These are phyloP conservation scores for Pteria penguin DNA, from an alignment of 2,888 invertebrate genomes.

Conservation along the genomic window DNA sequence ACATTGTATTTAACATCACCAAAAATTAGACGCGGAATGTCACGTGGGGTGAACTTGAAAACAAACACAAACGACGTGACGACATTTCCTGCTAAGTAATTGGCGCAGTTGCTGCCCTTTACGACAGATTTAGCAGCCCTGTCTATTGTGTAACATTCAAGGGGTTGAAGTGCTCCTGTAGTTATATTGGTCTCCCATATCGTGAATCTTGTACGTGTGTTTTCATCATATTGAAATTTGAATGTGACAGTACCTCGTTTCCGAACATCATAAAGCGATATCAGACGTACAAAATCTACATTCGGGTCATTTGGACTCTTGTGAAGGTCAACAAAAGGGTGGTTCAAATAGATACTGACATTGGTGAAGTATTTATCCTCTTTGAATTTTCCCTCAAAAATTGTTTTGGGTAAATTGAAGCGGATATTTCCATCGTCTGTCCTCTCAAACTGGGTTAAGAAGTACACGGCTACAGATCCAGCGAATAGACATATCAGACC, in stretches of 20 bases:
- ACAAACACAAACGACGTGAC: conserved; percentile 49
- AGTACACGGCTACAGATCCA: conserved; percentile 63
- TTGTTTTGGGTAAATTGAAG: conserved; percentile 64
- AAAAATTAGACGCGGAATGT: conserved; percentile 57
- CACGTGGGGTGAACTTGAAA: conserved; percentile 58
- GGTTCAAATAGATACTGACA: conserved; percentile 67
- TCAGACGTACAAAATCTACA: conserved; percentile 60
- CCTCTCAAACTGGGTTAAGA: conserved; percentile 69
- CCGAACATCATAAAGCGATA: conserved; percentile 50
- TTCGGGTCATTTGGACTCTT: not conserved
- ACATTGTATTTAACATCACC: conserved; percentile 70
- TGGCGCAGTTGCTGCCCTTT: conserved; percentile 25
- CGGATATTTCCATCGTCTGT: conserved; percentile 59
- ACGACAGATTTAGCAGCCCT: conserved; percentile 39
- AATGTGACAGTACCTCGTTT: conserved; percentile 42
- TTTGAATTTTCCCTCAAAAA: conserved; percentile 64
- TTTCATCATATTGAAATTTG: conserved; percentile 55
- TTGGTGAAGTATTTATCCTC: conserved; percentile 70
- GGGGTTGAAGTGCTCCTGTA: conserved; percentile 22
- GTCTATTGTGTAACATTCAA: conserved; percentile 61
- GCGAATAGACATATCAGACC: conserved; percentile 63
- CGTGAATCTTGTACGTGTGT: conserved; percentile 43
- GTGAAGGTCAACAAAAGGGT: conserved; percentile 56
- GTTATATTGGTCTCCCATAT: conserved; percentile 47
- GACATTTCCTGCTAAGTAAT: conserved; percentile 33